Percentiles rank a stretch among this genome's conserved stretches.
Conservation (phyloP, 2,113 vertebrate species). For the Catharus bicknelli region DNA sequence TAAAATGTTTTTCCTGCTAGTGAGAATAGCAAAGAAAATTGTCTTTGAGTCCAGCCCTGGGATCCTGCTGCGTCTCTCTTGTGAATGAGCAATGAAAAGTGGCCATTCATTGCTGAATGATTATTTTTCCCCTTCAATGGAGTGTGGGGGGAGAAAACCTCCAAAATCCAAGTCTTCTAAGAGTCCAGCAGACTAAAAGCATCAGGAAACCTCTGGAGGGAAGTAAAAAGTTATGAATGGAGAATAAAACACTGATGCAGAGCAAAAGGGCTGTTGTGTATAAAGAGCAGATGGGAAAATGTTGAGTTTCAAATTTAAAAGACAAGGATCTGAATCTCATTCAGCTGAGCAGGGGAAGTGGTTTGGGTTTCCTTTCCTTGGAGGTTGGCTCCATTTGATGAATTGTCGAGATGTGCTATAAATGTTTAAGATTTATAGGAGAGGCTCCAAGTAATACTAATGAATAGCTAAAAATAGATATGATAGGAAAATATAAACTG, state of each 20-base stretch:
- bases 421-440: slow-evolving; percentile 63
- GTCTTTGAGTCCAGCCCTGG: slow-evolving; percentile 10
- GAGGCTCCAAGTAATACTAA: slow-evolving; percentile 51
- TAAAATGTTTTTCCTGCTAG: slow-evolving; percentile 11
- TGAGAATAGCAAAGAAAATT: slow-evolving; percentile 38
- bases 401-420: slow-evolving; percentile 59
- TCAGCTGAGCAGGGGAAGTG: slow-evolving; percentile 57
- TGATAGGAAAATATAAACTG: slow-evolving; percentile 57
- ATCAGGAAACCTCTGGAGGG: slow-evolving; percentile 54
- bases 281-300: slow-evolving; percentile 68
- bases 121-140: slow-evolving; percentile 51
- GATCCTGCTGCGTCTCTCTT: slow-evolving; percentile 40
- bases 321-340: slow-evolving; percentile 52
- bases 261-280: slow-evolving; percentile 45
- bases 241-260: slow-evolving; percentile 49
- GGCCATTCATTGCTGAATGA: slow-evolving; percentile 50
- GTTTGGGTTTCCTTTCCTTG: slow-evolving; percentile 62
- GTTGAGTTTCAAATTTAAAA: slow-evolving; percentile 63
- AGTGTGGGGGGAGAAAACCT: not conserved
- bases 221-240: slow-evolving; percentile 68
- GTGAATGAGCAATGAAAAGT: slow-evolving; percentile 59
- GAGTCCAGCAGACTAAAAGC: slow-evolving; percentile 50
- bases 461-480: slow-evolving; percentile 66
- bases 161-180: slow-evolving; percentile 39
- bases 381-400: slow-evolving; percentile 56